Base-by-base conservation (phyloP, 2,113 vertebrate genomes). In the Polypterus bichir region DNA sequence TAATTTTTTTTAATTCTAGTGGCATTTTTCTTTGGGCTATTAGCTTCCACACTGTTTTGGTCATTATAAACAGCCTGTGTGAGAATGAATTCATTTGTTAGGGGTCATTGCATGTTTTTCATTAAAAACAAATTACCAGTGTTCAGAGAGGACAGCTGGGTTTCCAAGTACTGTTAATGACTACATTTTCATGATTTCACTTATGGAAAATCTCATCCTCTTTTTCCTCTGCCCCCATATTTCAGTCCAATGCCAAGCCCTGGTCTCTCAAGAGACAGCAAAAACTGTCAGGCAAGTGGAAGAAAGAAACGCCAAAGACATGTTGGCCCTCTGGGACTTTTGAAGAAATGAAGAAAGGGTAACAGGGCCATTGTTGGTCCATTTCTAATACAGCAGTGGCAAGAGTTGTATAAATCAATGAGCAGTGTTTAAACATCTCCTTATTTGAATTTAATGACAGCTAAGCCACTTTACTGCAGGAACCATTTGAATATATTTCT, bases 121-220 rank as follows among this genome's bases (percentile, higher is more conserved):
- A 98, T 98, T 97, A 97, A 98, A 98, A 97, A 94, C 92, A 97
- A 97, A 98, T 98, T 97, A 97, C 93, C 79, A 77, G 89, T 93
- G 89, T 88, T 93, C 89, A 89, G 88, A 89, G 91, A 92, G 91
- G 93, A 94, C 94, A 97, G 93, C 94, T 98, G 94, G 92, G 91
- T 89, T 91, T 90, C 90, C 59, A 82, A 89, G 86, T 84, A 85
- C 86, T 82, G 79, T 89, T 97, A 96, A 97, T 87, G 89, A 92
- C 86, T 88, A 78, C 84, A 87, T 87, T 83, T 85, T 79, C 76
- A 85, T 89, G 86, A 81, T 86, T 73, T 77, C 64, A 7, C 61
- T 27, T 5, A n/a, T 10, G 7, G 56, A n/a, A 27, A n/a, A 44
- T 44, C 56, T 45, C 11, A 5, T 2, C 44, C 54, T 55, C 47